phyloP scores from a whole-genome alignment of 2,113 vertebrate species.

The Pluvialis apricaria region DNA sequence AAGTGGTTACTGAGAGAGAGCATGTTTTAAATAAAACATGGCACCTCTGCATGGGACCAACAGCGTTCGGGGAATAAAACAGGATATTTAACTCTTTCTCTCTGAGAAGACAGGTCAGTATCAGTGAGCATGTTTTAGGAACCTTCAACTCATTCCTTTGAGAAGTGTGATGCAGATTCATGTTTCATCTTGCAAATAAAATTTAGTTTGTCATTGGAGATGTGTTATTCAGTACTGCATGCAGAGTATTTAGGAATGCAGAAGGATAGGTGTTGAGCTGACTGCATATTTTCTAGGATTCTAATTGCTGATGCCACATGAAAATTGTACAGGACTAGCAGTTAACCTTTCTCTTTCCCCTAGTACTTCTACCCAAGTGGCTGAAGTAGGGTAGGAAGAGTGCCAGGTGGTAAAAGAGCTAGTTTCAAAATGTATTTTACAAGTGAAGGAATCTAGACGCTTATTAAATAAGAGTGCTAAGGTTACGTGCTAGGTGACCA shows the following conservation, averaged over 20 bases:
- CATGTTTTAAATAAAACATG: constrained; percentile 84
- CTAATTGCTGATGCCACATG: background rate
- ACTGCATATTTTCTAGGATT: background rate
- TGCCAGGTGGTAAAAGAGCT: background rate
- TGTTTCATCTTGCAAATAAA: constrained; percentile 2
- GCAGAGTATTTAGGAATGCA: background rate
- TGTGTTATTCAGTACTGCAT: background rate
- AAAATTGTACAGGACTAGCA: background rate
- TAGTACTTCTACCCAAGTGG: background rate
- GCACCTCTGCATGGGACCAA: constrained; percentile 60
- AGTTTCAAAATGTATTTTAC: background rate
- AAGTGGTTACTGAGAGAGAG: constrained; percentile 78
- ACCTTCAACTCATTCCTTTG: background rate
- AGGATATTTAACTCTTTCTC: constrained; percentile 67
- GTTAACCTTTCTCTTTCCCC: background rate
- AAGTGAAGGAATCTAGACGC: background rate
- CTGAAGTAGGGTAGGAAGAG: background rate
- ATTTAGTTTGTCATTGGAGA: background rate
- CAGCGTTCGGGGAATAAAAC: constrained; percentile 54
- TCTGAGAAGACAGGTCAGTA: constrained; percentile 12
- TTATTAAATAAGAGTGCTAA: background rate
- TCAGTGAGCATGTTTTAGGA: background rate
- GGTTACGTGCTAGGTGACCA: background rate
- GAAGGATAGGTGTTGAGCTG: background rate
- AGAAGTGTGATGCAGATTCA: background rate